Evolutionary conservation across 2,113 vertebrate species (phyloP).

Genomic region (Columbina picui): DNA sequence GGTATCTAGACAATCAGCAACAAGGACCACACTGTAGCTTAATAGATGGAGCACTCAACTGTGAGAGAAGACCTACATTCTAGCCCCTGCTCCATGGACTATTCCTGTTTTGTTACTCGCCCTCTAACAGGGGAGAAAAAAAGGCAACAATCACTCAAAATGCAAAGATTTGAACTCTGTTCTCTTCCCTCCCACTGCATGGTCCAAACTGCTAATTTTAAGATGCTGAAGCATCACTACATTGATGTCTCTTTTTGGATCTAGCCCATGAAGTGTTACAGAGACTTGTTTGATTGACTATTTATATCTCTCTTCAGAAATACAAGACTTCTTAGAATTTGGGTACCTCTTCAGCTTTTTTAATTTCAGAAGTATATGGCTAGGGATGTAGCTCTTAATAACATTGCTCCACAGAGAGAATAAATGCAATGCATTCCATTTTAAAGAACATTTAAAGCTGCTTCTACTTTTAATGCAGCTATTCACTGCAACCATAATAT

Average conservation of each 20-base stretch:
- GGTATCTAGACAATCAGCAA: background rate
- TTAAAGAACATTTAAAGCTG: background rate
- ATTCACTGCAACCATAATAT: background rate
- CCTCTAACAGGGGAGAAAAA: background rate
- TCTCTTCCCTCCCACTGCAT: background rate
- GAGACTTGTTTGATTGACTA: background rate
- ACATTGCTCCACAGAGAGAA: background rate
- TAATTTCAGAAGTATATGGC: background rate
- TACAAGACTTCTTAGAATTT: background rate
- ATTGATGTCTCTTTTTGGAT: background rate
- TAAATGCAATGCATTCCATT: background rate
- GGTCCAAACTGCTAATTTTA: background rate
- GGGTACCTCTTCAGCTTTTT: constrained; percentile 17
- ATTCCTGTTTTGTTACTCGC: background rate
- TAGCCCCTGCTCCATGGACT: background rate
- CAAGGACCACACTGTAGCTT: background rate
- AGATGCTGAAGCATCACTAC: background rate
- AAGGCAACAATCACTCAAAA: background rate
- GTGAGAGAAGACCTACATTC: background rate
- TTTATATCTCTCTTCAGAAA: background rate
- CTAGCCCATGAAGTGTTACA: background rate
- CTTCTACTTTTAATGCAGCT: constrained; percentile 9
- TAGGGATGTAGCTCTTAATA: background rate
- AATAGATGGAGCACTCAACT: background rate
- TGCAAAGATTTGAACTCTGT: background rate